A percentile compares a stretch with the other conserved stretches of the same genome.
Evolutionary conservation across 2,888 invertebrate genomes (phyloP).

Genomic region (Caenorhabditis wallacei): DNA sequence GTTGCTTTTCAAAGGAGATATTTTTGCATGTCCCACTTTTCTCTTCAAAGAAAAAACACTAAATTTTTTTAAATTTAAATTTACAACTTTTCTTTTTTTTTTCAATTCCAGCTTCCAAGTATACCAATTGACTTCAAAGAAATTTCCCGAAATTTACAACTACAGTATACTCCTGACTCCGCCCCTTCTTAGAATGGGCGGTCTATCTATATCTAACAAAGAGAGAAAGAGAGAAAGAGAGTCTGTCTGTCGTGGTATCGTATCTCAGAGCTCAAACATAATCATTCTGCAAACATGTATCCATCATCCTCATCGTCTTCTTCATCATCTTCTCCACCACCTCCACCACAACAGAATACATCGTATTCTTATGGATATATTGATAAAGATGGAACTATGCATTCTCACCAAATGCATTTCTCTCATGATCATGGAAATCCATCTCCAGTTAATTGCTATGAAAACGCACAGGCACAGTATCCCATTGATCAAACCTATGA

Average conservation of each 20-base stretch:
- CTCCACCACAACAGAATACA: not conserved
- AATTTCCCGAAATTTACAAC: no score
- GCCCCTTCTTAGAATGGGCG: no score
- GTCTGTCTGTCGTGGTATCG: not conserved
- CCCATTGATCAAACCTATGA: constrained; percentile 10
- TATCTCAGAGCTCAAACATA: not conserved
- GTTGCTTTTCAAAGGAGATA: no score
- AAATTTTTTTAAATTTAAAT: no score
- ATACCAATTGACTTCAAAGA: no score
- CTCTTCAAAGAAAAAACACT: no score
- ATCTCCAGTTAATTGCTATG: constrained; percentile 19
- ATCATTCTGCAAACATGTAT: constrained; percentile 24
- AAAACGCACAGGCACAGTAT: not conserved
- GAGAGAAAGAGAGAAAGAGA: no score
- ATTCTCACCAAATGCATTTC: constrained; percentile 48
- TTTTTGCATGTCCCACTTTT: no score
- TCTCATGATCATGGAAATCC: constrained; percentile 40
- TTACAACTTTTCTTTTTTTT: no score
- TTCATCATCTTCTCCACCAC: constrained; percentile 1
- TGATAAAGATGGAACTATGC: constrained; percentile 35
- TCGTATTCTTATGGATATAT: constrained; percentile 26
- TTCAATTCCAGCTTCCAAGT: no score
- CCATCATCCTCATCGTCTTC: constrained; percentile 35
- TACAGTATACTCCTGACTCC: no score
- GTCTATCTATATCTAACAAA: no score